Percentiles rank a stretch among this genome's conserved stretches.
Evolutionary conservation across 1,140 invertebrate species (phyloP).

Genomic region (Chironomus tepperi): DNA sequence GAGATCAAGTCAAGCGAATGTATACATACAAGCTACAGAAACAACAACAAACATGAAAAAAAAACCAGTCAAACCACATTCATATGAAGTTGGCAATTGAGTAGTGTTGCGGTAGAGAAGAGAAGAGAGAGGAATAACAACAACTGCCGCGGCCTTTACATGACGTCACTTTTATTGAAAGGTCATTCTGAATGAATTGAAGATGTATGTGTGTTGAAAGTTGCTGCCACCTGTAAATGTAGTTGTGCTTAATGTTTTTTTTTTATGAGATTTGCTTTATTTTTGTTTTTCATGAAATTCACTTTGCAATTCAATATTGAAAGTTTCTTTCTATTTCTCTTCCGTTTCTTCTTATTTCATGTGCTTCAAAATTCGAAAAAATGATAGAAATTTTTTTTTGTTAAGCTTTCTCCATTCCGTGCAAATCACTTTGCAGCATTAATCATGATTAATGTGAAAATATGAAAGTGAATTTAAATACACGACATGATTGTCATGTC

Average conservation of each 20-base stretch:
- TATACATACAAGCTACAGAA: not conserved
- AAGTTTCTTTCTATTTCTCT: not conserved
- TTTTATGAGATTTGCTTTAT: not conserved
- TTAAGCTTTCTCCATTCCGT: too few relatives aligned
- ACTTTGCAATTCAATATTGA: conserved; percentile 11
- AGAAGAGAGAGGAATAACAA: not conserved
- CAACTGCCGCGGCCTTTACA: conserved; percentile 18
- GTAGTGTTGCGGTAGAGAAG: not conserved
- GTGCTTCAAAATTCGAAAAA: too few relatives aligned
- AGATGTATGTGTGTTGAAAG: not conserved
- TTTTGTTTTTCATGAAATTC: not conserved
- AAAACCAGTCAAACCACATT: conserved; percentile 22
- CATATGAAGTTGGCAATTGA: conserved; percentile 3
- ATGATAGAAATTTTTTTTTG: too few relatives aligned
- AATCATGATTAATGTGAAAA: too few relatives aligned
- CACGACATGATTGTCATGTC: too few relatives aligned
- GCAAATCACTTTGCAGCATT: too few relatives aligned
- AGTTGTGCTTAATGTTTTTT: not conserved
- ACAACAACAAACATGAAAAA: too few relatives aligned
- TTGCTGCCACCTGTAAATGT: not conserved
- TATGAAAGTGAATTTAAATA: too few relatives aligned
- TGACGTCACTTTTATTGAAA: conserved; percentile 23
- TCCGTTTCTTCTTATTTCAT: too few relatives aligned
- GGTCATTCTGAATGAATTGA: conserved; percentile 17
- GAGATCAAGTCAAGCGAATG: not conserved